Conservation (phyloP, 1,140 invertebrate genomes). For the Araneus ventricosus region DNA sequence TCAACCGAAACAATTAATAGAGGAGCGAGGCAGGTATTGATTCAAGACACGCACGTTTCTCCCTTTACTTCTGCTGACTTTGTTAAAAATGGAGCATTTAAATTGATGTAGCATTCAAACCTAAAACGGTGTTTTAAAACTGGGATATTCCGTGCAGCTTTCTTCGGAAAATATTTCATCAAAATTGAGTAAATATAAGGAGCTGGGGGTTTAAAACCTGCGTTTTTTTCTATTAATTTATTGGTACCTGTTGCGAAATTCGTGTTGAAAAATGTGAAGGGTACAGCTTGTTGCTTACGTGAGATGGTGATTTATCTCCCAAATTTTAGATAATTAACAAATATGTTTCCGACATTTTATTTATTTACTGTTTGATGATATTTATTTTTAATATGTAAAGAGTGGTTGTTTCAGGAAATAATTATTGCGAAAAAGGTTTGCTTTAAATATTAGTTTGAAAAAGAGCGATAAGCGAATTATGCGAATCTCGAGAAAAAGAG, state of each 20-base stretch:
- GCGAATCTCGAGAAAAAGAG: too few relatives aligned
- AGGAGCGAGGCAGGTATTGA: slow-evolving; percentile 3
- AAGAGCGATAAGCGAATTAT: too few relatives aligned
- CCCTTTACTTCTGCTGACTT: not conserved
- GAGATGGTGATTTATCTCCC: too few relatives aligned
- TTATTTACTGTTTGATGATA: too few relatives aligned
- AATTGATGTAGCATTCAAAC: not conserved
- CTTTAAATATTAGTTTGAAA: too few relatives aligned
- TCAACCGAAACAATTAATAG: slow-evolving; percentile 26
- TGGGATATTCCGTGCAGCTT: not conserved
- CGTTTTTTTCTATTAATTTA: not conserved
- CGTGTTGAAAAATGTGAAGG: not conserved
- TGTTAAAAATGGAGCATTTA: not conserved
- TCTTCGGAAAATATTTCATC: not conserved
- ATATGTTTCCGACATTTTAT: too few relatives aligned
- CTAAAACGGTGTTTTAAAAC: not conserved
- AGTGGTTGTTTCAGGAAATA: too few relatives aligned
- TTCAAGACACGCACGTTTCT: not conserved
- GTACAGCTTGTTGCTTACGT: too few relatives aligned
- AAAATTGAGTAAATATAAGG: not conserved
- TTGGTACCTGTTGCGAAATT: not conserved
- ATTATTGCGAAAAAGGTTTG: too few relatives aligned
- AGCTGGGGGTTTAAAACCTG: not conserved
- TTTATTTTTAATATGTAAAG: too few relatives aligned
- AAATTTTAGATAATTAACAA: too few relatives aligned